A percentile compares a stretch with the other conserved stretches of the same genome.
Evolutionary conservation across 1,140 invertebrate genomes (phyloP).

Genomic region (Pseudomyrmex pallidus): DNA sequence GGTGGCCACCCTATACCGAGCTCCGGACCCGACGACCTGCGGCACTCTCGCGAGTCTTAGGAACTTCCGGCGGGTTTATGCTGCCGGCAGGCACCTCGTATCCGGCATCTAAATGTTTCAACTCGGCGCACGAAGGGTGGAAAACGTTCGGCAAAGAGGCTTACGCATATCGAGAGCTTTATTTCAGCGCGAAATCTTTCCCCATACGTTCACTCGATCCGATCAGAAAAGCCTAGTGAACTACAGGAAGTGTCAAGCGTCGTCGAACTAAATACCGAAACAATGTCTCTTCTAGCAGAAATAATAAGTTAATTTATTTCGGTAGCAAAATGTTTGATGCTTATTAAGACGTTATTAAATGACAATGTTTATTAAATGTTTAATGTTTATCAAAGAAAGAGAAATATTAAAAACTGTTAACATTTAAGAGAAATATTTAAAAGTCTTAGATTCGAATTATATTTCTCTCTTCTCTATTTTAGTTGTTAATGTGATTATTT

Average conservation of each 20-base stretch:
- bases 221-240: not conserved
- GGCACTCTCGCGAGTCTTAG: slow-evolving; percentile 80
- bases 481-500: too few species aligned
- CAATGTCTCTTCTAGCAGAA: not conserved
- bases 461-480: too few species aligned
- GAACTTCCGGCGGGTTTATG: slow-evolving; percentile 82
- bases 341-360: too few species aligned
- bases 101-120: slow-evolving; percentile 82
- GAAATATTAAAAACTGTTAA: too few species aligned
- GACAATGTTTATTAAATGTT: too few species aligned
- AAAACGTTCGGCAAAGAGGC: slow-evolving; percentile 43
- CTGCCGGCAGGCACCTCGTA: slow-evolving; percentile 76
- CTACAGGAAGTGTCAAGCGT: not conserved
- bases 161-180: slow-evolving; percentile 38
- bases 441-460: too few species aligned
- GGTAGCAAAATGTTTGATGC: too few species aligned
- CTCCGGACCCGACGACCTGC: slow-evolving; percentile 65
- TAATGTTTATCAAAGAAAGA: too few species aligned
- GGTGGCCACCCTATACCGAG: slow-evolving; percentile 73
- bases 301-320: too few species aligned
- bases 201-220: not conserved
- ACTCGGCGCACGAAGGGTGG: slow-evolving; percentile 26
- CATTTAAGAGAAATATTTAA: too few species aligned
- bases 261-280: not conserved
- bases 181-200: not conserved